A percentile compares a stretch with the other conserved stretches of the same genome.
Evolutionary conservation across 2,888 invertebrate species (phyloP).

Genomic region (Coelinius sp.): DNA sequence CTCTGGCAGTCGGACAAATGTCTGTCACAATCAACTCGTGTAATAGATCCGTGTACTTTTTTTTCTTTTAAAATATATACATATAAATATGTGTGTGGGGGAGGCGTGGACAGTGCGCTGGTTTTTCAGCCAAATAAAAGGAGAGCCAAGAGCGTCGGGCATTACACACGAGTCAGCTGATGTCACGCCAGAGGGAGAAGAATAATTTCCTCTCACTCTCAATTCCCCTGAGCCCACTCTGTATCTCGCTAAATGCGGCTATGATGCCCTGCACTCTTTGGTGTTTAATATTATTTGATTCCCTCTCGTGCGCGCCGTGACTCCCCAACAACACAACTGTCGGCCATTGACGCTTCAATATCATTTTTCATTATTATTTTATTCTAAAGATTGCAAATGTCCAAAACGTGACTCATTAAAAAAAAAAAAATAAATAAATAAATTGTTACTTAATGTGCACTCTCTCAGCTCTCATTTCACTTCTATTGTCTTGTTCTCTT

Average conservation of each 20-base stretch:
- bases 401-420: neutral
- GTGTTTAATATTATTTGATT: neutral
- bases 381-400: neutral
- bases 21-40: slow-evolving; percentile 46
- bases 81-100: slow-evolving; percentile 20
- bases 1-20: slow-evolving; percentile 36
- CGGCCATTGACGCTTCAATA: slow-evolving; percentile 4
- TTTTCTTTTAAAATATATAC: too few species aligned
- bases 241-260: slow-evolving; percentile 46
- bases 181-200: slow-evolving; percentile 47
- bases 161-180: slow-evolving; percentile 50
- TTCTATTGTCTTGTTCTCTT: neutral
- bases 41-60: slow-evolving; percentile 15
- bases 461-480: neutral
- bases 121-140: slow-evolving; percentile 46
- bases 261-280: slow-evolving; percentile 37
- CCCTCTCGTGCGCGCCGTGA: neutral
- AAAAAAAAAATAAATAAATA: neutral
- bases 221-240: slow-evolving; percentile 38
- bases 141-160: slow-evolving; percentile 47
- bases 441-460: slow-evolving; percentile 1
- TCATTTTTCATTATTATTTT: neutral
- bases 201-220: too few species aligned
- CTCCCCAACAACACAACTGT: neutral
- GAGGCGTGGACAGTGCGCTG: slow-evolving; percentile 38